Percentiles rank a stretch among this genome's conserved stretches.
Evolutionary conservation across 2,113 vertebrate genomes (phyloP).

Genomic region (Rhinopomastus cyanomelas): DNA sequence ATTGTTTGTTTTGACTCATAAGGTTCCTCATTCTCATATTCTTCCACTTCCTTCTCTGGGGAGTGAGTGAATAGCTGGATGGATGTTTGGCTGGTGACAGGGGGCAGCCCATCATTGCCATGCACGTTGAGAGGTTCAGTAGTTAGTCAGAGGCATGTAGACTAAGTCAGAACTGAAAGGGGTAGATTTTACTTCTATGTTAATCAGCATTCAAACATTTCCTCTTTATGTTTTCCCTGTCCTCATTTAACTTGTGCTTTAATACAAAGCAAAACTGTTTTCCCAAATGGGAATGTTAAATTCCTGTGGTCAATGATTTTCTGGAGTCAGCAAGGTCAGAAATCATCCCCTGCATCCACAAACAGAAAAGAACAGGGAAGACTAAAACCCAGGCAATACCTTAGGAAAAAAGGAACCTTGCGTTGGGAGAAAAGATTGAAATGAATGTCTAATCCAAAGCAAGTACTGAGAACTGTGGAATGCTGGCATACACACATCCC

Average conservation of each 20-base stretch:
- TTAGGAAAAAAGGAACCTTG: not conserved
- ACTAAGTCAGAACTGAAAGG: not conserved
- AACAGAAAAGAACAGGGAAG: too few relatives aligned
- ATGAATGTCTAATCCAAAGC: not conserved
- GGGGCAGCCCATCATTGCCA: too few relatives aligned
- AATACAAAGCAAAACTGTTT: not conserved
- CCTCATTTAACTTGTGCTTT: not conserved
- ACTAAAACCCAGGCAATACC: not conserved
- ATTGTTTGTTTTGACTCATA: too few relatives aligned
- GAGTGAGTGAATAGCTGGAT: too few relatives aligned
- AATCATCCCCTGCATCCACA: not conserved
- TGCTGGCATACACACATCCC: accelerated
- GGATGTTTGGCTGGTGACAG: too few relatives aligned
- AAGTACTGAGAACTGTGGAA: not conserved
- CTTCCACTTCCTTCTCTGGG: too few relatives aligned
- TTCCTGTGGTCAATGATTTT: not conserved
- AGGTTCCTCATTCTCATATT: too few relatives aligned
- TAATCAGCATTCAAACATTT: not conserved
- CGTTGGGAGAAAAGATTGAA: not conserved
- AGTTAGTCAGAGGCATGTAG: not conserved
- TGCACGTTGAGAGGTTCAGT: not conserved
- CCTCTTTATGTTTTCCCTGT: not conserved
- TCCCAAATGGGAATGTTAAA: not conserved
- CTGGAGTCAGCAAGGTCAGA: not conserved
- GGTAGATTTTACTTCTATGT: not conserved